Conservation (phyloP, 2,797 vertebrate genomes). For the Diglossa cyanea region DNA sequence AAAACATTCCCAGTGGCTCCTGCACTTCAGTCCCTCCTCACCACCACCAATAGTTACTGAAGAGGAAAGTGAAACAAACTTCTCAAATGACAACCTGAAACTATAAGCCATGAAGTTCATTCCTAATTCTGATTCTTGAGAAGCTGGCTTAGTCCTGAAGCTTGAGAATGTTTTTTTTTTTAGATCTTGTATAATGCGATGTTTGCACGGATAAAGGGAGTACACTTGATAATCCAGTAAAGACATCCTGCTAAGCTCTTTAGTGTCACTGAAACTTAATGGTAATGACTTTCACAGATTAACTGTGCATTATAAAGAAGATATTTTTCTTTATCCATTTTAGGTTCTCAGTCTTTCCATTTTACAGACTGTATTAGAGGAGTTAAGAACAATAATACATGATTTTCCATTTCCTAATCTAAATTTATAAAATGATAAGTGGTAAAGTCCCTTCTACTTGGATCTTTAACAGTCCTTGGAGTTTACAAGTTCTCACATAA, state of each 20-base stretch:
- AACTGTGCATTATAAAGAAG: background rate
- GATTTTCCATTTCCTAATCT: background rate
- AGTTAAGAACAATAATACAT: background rate
- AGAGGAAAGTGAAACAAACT: background rate
- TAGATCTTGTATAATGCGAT: background rate
- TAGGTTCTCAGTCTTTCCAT: background rate
- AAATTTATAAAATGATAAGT: background rate
- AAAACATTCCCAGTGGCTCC: background rate
- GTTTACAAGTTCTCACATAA: background rate
- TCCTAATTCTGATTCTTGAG: background rate
- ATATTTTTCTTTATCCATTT: background rate
- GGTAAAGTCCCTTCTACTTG: background rate
- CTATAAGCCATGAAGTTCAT: background rate
- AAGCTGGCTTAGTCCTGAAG: background rate
- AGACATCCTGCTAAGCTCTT: constrained; percentile 42
- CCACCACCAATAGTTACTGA: background rate
- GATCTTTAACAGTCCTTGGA: background rate
- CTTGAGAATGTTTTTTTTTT: background rate
- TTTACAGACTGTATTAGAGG: background rate
- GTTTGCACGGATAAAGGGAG: constrained; percentile 19
- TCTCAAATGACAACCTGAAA: background rate
- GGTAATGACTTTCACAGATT: constrained; percentile 24
- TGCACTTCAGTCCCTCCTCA: background rate
- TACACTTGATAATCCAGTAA: constrained; percentile 24
- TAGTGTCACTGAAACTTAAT: constrained; percentile 4